These are phyloP conservation scores for Rhopalosiphum padi DNA, from an alignment of 1,140 invertebrate species.

Conservation along the genomic window DNA sequence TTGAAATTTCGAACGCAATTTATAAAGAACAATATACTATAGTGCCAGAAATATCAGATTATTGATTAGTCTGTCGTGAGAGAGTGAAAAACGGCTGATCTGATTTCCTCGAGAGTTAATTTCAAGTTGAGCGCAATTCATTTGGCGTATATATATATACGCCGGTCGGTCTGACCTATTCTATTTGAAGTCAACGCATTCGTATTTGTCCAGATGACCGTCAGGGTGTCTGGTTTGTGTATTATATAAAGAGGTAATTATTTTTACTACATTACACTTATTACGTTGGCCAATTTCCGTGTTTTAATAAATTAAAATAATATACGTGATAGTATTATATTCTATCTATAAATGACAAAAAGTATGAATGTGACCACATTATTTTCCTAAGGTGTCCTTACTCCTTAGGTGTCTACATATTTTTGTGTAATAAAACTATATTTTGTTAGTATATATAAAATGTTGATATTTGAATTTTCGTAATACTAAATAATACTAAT, in stretches of 20 bases:
- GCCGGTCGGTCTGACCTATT: neutral
- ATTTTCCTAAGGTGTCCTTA: neutral
- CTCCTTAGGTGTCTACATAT: no score
- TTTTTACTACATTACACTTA: neutral
- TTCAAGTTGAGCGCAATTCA: neutral
- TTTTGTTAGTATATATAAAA: neutral
- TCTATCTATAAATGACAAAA: neutral
- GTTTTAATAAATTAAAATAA: neutral
- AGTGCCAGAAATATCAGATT: neutral
- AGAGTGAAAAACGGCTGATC: neutral
- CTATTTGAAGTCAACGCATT: neutral
- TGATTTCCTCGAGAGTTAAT: neutral
- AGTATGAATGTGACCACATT: neutral
- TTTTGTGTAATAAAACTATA: no score
- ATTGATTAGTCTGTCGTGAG: neutral
- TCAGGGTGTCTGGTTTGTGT: neutral
- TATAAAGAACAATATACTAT: neutral
- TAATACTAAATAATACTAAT: neutral
- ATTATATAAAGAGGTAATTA: neutral
- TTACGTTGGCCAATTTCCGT: neutral
- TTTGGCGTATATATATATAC: neutral
- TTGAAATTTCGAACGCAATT: no score
- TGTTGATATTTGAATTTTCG: neutral
- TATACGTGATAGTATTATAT: neutral
- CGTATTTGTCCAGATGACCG: neutral